These are phyloP conservation scores for Varanus komodoensis DNA, from an alignment of 2,113 vertebrate genomes.

Conservation along the genomic window DNA sequence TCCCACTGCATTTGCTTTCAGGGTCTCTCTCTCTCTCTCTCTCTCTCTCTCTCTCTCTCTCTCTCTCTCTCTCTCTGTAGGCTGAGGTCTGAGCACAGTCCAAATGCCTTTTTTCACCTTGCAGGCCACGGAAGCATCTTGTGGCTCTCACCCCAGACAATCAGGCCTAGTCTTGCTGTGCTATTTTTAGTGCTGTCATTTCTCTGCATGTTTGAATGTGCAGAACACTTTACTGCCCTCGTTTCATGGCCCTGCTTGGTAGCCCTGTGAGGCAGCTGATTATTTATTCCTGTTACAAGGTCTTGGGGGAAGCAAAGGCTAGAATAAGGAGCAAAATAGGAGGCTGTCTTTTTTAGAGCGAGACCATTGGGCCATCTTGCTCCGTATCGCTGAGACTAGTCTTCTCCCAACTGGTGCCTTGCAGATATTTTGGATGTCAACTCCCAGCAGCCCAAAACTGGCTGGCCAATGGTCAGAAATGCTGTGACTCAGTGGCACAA, in stretches of 20 bases:
- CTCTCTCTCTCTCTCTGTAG: fast-evolving
- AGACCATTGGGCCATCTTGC: background rate
- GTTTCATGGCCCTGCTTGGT: background rate
- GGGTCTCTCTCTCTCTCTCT: fast-evolving
- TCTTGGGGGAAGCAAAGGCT: background rate
- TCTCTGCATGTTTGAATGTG: background rate
- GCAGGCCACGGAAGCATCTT: background rate
- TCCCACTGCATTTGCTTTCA: background rate
- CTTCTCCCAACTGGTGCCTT: background rate
- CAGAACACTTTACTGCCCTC: too few relatives aligned
- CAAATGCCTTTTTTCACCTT: background rate
- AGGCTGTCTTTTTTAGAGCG: too few relatives aligned
- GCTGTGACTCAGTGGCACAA: background rate
- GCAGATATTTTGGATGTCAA: background rate
- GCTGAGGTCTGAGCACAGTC: background rate
- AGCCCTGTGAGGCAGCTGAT: background rate
- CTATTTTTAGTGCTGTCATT: background rate
- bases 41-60: fast-evolving
- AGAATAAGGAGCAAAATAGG: background rate
- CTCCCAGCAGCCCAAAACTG: background rate
- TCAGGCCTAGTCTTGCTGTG: background rate
- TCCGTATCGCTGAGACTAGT: background rate
- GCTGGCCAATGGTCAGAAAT: background rate
- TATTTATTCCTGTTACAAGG: background rate
- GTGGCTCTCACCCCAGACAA: background rate